Percentiles rank a stretch among this genome's conserved stretches.
Evolutionary conservation across 2,113 vertebrate genomes (phyloP).

Genomic region (Rhegmatorhina hoffmannsi): DNA sequence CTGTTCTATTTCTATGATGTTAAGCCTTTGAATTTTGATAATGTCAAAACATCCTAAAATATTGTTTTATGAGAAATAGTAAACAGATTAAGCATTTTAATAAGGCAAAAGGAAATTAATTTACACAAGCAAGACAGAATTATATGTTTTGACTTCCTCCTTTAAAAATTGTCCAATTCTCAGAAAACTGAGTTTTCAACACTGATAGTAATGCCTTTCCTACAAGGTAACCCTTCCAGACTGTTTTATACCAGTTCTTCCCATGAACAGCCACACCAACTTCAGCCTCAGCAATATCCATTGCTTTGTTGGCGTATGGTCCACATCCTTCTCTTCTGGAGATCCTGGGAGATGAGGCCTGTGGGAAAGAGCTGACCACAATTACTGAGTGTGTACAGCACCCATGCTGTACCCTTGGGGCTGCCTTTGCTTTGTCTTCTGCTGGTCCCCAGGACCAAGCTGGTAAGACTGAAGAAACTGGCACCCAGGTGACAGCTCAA

Average conservation of each 20-base stretch:
- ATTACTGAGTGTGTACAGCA: too few relatives aligned
- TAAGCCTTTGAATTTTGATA: neutral
- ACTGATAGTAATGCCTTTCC: neutral
- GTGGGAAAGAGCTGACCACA: neutral
- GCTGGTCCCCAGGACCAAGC: neutral
- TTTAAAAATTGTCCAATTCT: neutral
- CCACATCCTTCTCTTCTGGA: neutral
- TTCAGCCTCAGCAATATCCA: neutral
- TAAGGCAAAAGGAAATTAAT: neutral
- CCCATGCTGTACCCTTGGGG: neutral
- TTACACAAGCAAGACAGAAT: neutral
- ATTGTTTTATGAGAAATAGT: neutral
- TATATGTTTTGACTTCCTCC: neutral
- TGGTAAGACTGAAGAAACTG: neutral
- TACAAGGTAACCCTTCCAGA: neutral
- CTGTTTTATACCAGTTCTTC: neutral
- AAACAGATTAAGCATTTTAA: neutral
- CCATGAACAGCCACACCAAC: neutral
- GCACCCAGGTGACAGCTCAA: neutral
- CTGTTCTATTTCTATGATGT: neutral
- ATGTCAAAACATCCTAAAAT: constrained; percentile 23
- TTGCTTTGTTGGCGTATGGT: neutral
- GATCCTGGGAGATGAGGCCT: neutral
- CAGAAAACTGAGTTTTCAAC: neutral
- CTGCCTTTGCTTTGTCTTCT: neutral